Evolutionary conservation across 2,888 invertebrate species (phyloP).

Genomic region (Julus scanicus): DNA sequence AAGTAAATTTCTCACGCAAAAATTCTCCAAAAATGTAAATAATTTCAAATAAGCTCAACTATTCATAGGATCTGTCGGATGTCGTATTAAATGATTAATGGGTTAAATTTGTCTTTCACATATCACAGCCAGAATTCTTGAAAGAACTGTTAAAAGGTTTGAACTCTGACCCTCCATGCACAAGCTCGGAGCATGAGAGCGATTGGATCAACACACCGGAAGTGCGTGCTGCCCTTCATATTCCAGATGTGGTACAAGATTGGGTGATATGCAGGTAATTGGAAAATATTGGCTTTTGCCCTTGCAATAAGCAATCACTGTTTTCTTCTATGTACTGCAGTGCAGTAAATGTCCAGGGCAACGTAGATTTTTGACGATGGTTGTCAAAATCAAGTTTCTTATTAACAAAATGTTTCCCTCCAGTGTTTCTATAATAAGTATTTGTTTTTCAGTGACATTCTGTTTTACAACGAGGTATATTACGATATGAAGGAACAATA

Average conservation of each 20-base stretch:
- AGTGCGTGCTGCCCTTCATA: conserved; percentile 61
- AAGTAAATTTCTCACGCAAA: background rate
- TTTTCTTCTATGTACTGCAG: background rate
- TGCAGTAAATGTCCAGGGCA: background rate
- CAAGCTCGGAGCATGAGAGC: conserved; percentile 57
- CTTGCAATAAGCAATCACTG: background rate
- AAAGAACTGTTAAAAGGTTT: conserved; percentile 30
- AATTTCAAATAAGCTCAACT: background rate
- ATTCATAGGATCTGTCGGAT: no score
- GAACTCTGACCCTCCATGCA: conserved; percentile 59
- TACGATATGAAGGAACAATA: conserved; percentile 38
- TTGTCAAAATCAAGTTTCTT: background rate
- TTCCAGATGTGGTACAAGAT: conserved; percentile 59
- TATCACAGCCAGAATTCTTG: background rate
- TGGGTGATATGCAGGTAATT: conserved; percentile 61
- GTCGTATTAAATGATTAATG: no score
- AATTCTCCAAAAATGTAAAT: background rate
- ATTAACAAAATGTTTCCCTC: no score
- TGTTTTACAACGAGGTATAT: background rate
- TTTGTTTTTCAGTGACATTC: background rate
- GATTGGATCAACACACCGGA: conserved; percentile 59
- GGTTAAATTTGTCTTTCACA: background rate
- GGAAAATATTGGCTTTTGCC: background rate
- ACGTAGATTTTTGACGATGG: background rate
- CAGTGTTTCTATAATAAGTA: no score